Evolutionary conservation across 2,113 vertebrate species (phyloP), one percentile per base, ranked within the genome.

Genomic region (Chauna torquata): DNA sequence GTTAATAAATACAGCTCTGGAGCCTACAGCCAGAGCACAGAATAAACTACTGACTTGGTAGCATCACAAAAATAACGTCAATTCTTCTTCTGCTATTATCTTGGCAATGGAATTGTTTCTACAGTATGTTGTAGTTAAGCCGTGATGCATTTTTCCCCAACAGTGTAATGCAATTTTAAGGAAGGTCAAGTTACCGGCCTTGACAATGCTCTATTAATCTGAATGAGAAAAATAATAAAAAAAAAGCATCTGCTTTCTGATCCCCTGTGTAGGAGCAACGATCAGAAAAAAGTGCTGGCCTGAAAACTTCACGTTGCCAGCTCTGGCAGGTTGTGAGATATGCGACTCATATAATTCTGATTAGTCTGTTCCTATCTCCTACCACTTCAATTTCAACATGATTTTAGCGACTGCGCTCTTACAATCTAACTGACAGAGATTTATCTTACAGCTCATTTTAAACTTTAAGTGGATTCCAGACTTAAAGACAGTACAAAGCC

Each of bases 131-230:
- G 91, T 95, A 95, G 88, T 96, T 97, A 94, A 91, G 86, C 88
- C 4, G 8, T 97, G 94, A 97, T 97, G 96, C 92, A 97, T 95
- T 94, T 92, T 93, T n/a, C 88, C 76, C 92, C 95, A 89, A 52
- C 77, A 94, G 69, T 79, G 91, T 94, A 96, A 94, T 91, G 95
- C 95, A 97, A 72, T 96, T 94, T 96, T 94, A 93, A 96, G 92
- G 94, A 96, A 97, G 97, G 95, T 96, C 96, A 96, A 95, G 86
- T 94, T 94, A 82, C 86, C 58, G 94, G 97, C 94, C 97, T 97
- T 96, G 96, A 96, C 95, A 97, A 97, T 85, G 52, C 81, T 89
- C 97, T 92, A 97, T 97, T 96, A 94, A 96, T 97, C 96, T 95
- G 96, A 97, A 95, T 92, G 78, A 87, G 95, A 85, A 82, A 94